phyloP scores from a whole-genome alignment of 2,797 vertebrate genomes.

The Sarcophilus harrisii region DNA sequence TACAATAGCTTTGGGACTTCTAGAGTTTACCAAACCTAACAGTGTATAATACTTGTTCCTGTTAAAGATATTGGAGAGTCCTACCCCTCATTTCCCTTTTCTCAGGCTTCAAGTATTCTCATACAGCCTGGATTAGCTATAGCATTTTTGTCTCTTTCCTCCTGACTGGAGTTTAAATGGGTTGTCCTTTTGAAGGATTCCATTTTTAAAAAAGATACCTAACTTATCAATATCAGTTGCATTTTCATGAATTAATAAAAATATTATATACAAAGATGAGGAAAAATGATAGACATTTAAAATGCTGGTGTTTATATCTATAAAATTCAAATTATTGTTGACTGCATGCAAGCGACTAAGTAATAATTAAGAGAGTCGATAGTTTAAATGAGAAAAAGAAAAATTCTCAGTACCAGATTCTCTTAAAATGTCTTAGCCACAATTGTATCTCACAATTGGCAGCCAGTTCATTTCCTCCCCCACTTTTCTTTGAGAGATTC shows the following conservation, averaged over 20 bases:
- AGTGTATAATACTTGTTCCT: not conserved
- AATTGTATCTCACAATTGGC: not conserved
- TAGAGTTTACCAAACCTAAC: not conserved
- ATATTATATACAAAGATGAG: not conserved
- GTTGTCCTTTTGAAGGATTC: not conserved
- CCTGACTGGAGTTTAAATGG: not conserved
- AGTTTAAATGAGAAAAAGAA: not conserved
- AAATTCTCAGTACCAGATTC: not conserved
- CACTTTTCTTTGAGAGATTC: not conserved
- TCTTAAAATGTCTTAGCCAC: not conserved
- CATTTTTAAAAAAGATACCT: not conserved
- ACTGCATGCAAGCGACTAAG: not conserved
- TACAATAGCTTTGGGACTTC: not conserved
- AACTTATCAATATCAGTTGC: not conserved
- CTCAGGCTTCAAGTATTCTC: not conserved
- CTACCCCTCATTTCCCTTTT: not conserved
- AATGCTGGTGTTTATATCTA: not conserved
- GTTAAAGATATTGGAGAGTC: not conserved
- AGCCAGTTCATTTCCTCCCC: not conserved
- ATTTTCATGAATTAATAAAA: not conserved
- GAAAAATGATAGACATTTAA: not conserved
- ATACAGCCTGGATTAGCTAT: not conserved
- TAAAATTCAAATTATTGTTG: not conserved
- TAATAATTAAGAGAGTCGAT: not conserved
- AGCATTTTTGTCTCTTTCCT: not conserved